Percentiles rank a stretch among this genome's conserved stretches.
These are phyloP conservation scores for Grapholita molesta DNA, from an alignment of 1,140 invertebrate genomes.

Conservation along the genomic window DNA sequence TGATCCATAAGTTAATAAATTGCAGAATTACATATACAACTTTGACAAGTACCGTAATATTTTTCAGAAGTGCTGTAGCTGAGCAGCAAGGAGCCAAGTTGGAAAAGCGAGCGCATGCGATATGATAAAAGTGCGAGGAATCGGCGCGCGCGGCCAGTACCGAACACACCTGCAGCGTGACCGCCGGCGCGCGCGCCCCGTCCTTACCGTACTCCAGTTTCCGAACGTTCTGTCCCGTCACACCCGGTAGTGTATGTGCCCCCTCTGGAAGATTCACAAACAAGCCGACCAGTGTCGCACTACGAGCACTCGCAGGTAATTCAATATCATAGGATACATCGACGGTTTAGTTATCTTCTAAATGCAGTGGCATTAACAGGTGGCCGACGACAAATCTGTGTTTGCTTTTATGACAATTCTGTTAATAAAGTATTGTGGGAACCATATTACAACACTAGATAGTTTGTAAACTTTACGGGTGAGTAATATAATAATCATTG, in stretches of 20 bases:
- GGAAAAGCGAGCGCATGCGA: slow-evolving; percentile 59
- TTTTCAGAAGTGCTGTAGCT: background rate
- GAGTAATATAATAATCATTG: background rate
- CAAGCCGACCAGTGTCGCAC: background rate
- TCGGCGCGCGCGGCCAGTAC: slow-evolving; percentile 63
- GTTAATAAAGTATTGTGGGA: background rate
- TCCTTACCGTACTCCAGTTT: slow-evolving; percentile 29
- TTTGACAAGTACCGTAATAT: background rate
- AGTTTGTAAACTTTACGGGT: background rate
- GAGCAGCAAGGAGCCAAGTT: slow-evolving; percentile 55
- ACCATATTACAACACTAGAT: background rate
- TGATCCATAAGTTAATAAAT: background rate
- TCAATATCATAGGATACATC: background rate
- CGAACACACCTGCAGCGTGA: slow-evolving; percentile 44
- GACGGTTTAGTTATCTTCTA: background rate
- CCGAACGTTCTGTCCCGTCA: background rate
- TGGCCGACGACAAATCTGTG: background rate
- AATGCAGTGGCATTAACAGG: background rate
- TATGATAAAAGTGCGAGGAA: slow-evolving; percentile 66
- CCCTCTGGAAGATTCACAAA: background rate
- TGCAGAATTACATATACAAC: background rate
- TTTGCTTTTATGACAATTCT: background rate
- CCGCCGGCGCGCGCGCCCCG: slow-evolving; percentile 50
- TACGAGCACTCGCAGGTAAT: background rate
- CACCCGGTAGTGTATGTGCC: slow-evolving; percentile 16